A percentile compares a stretch with the other conserved stretches of the same genome.
These are phyloP conservation scores for Ephestia elutella DNA, from an alignment of 1,140 invertebrate species.

Conservation along the genomic window DNA sequence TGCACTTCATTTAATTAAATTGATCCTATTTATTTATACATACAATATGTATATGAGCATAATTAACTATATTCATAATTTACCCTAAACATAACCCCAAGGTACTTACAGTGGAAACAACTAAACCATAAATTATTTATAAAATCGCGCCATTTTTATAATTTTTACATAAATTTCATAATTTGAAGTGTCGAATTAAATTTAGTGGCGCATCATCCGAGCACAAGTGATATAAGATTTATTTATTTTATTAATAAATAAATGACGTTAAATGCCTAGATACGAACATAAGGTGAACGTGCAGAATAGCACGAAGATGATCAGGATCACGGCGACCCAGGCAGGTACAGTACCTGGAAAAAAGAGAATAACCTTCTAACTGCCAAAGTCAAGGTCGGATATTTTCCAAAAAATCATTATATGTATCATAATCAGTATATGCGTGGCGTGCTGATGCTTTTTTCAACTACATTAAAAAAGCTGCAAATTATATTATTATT, in stretches of 20 bases:
- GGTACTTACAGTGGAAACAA: conserved; percentile 9
- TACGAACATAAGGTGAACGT: conserved; percentile 87
- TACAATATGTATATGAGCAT: conserved; percentile 42
- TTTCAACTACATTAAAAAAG: too few relatives aligned
- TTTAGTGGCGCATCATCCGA: neutral
- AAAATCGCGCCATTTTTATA: conserved; percentile 6
- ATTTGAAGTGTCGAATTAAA: neutral
- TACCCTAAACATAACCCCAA: conserved; percentile 32
- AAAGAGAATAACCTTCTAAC: too few relatives aligned
- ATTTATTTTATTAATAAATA: conserved; percentile 27
- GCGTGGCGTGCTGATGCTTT: too few relatives aligned
- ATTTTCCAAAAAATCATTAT: neutral
- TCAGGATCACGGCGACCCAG: conserved; percentile 84
- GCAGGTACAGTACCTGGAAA: conserved; percentile 82
- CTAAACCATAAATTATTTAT: conserved; percentile 8
- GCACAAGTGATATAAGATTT: neutral
- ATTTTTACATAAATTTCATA: conserved; percentile 25
- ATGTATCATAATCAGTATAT: too few relatives aligned
- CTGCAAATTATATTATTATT: too few relatives aligned
- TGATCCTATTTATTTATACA: conserved; percentile 61
- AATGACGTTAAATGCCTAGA: conserved; percentile 80
- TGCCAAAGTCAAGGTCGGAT: too few relatives aligned
- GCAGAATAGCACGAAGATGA: conserved; percentile 82
- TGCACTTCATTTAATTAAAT: conserved; percentile 54
- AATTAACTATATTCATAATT: conserved; percentile 26